Evolutionary conservation across 2,797 vertebrate species (phyloP), one percentile per base, ranked within the genome.

Genomic region (Danio aesculapii): DNA sequence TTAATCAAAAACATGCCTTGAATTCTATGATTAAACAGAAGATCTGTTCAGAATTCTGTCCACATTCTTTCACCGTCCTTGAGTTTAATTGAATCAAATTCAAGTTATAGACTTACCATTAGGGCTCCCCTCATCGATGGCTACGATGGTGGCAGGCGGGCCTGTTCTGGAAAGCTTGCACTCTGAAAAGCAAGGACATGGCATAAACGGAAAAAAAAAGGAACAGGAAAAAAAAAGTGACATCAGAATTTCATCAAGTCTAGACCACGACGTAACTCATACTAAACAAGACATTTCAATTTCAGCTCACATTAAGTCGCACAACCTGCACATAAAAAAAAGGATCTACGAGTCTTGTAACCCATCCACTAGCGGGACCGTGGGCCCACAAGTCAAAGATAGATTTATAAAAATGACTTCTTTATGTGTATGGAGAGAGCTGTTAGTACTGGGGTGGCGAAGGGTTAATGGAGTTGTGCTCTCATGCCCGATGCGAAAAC

Each of bases 111-210:
- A 94, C 95, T 95, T 94, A 99, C 98, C 98, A 41, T 99, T 99
- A 49, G 94, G 96, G 86, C 98, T 99, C 87, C 98, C 97, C 91
- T 99, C 98, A 46, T 99, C 97, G 41, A 99, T 99, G 88, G 98
- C 96, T 83, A 99, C 96, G 75, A 99, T 99, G 86, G 98, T 99
- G 77, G 98, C 98, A 86, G 98, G 98, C 77, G 97, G 97, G 75
- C 98, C 98, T 47, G 95, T 91, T 64, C 98, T 95, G 62, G 96
- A 97, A 83, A 99, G 93, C 91, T 99, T 99, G 93, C 98, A 99
- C 91, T 99, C 98, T 99, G 92, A 72, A 80, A 79, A 41, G 41
- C 53, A 75, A 46, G 61, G 78, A 74, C 59, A 57, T 41, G 30
- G 14, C 62, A 21, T 63, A 30, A 30, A 30, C 30, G 30, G 30